Base-by-base conservation (phyloP, 2,113 vertebrate genomes). In the Argyrosomus japonicus region DNA sequence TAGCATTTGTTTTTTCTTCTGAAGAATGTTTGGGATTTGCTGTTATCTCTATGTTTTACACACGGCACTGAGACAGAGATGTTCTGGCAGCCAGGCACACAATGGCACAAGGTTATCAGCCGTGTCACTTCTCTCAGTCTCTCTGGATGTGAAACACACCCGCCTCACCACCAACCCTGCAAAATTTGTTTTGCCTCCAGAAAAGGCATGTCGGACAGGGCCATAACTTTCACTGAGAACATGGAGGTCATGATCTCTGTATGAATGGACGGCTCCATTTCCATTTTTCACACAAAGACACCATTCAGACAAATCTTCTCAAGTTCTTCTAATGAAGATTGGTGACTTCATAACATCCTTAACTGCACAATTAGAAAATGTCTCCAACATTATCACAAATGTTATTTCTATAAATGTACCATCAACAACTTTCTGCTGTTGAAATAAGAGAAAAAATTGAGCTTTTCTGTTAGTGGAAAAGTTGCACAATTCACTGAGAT, bases 31-130 rank as follows among this genome's bases (percentile, higher is more conserved):
- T 90, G 85, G 82, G 78, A 70, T 93, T 81, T 60, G 78, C 68
- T 70, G 54, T 91, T 88, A 92, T 91, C 87, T 87, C 81, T 54
- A 18, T 85, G 85, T 78, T 83, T 85, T 65, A 88, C 82, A 89
- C 79, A 73, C 54, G 23, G 80, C 79, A 36, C 71, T 58, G 88
- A 70, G 84, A 77, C 69, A 67, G 60, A 87, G 51, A 82, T 63
- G 48, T 57, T 82, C 68, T 43, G 69, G 77, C 61, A 74, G 40
- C 63, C 81, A 62, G 87, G 54, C 82, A 56, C 81, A 84, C 88
- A 86, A 79, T 84, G 77, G 53, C 75, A 85, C 69, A 21, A 63
- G 83, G 81, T 89, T 92, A 93, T 90, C 90, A 84, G 83, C 64
- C 2, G 62, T 81, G 83, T 88, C 75, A 74, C 83, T 68, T 78